Evolutionary conservation across 1,140 invertebrate genomes (phyloP), one percentile per base, ranked within the genome.

Genomic region (Helicoverpa armigera): DNA sequence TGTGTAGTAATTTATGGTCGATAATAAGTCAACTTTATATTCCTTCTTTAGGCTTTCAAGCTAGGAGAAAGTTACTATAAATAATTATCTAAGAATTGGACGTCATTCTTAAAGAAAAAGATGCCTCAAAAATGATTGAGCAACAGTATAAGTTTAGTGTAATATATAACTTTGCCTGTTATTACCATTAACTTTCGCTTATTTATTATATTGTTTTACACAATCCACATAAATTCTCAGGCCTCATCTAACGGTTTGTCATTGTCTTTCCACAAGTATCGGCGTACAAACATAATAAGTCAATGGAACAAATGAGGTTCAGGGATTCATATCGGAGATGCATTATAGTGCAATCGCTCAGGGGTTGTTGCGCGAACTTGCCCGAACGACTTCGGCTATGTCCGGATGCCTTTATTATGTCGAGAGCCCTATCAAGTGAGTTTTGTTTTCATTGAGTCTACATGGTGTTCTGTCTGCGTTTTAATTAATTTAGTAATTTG

Each of bases 381-480:
- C 83, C 79, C 82, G 81, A 82, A 23, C 82, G 86, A 87, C 85
- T 88, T 86, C 80, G 72, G 35, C 16, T 88, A 89, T 88, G 89
- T 91, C 83, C 85, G 89, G 90, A 90, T 90, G 85, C 86, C 73
- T 89, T 92, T 92, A 92, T 94, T 91, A 88, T 88, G 89, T 90
- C 84, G 87, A 93, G 90, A 84, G 86, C 86, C 86, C 87, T 88
- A 87, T 91, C 88, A 87, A 89, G 87, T 85, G 85, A 85, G 74
- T 86, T 87, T 50, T 81, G 84, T 88, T 88, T 91, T 92, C 86
- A 89, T 87, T 81, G 87, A 73, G 73, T 85, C 83, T 86, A 92
- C 83, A 90, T 81, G 87, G 81, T 87, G 89, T 80, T 87, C 77
- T 70, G 72, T 70, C 31, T 80, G 53, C 75, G 54, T 18, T 67